phyloP scores from a whole-genome alignment of 1,140 invertebrate genomes.

The Steinernema khuongi region DNA sequence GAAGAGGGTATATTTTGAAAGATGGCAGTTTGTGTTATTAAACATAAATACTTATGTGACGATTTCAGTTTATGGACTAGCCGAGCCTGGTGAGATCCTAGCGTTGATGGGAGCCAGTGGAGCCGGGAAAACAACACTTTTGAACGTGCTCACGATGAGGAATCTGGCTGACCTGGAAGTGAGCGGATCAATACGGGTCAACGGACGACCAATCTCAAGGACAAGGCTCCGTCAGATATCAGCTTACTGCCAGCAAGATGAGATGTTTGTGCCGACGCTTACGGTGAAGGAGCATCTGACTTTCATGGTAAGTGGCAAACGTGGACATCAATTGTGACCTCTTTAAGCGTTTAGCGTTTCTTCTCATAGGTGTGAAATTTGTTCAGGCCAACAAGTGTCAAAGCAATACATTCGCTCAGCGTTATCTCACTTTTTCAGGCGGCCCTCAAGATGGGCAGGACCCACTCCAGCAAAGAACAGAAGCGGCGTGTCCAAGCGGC shows the following conservation, averaged over 20 bases:
- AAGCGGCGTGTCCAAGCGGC: constrained; percentile 83
- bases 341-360: too few relatives aligned
- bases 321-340: constrained; percentile 62
- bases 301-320: constrained; percentile 81
- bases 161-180: constrained; percentile 68
- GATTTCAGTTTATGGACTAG: constrained; percentile 72
- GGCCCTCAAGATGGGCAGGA: constrained; percentile 80
- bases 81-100: constrained; percentile 78
- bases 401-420: neutral
- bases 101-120: constrained; percentile 90
- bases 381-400: too few relatives aligned
- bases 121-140: constrained; percentile 87
- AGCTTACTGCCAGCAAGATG: constrained; percentile 90
- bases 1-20: neutral
- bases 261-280: constrained; percentile 85
- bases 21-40: neutral
- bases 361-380: too few relatives aligned
- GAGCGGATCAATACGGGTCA: constrained; percentile 66
- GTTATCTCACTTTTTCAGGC: constrained; percentile 65
- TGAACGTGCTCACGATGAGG: constrained; percentile 81
- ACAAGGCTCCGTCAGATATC: constrained; percentile 65
- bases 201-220: constrained; percentile 41
- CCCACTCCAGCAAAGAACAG: constrained; percentile 71
- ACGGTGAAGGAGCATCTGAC: constrained; percentile 82
- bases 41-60: neutral